These are phyloP conservation scores for Lasioglossum albipes DNA, from an alignment of 1,140 invertebrate species.

Conservation along the genomic window DNA sequence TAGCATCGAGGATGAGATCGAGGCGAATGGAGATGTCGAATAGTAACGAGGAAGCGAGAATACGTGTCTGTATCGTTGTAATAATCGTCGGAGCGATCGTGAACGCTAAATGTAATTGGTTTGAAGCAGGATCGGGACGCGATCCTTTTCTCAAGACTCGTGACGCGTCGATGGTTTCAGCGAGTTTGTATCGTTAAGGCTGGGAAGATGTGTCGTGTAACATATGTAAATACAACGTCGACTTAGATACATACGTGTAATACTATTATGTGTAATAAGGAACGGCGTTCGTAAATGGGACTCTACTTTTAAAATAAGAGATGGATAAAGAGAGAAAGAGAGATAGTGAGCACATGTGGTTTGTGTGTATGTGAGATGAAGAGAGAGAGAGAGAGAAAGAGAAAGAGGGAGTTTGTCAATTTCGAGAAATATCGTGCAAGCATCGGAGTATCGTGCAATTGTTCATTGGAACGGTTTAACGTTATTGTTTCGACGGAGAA, in stretches of 20 bases:
- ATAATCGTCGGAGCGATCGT: not conserved
- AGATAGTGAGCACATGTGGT: not conserved
- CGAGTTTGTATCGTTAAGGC: not conserved
- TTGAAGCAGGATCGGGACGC: not conserved
- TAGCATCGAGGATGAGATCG: no score
- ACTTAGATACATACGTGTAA: conserved; percentile 14
- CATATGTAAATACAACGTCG: conserved; percentile 46
- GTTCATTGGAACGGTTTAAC: conserved; percentile 2
- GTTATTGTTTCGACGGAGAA: not conserved
- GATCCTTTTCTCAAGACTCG: not conserved
- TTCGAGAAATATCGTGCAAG: not conserved
- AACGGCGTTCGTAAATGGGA: not conserved
- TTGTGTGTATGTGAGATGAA: not conserved
- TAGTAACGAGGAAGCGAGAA: no score
- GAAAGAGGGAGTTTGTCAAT: not conserved
- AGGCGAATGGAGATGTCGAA: no score
- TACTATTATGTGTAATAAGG: conserved; percentile 22
- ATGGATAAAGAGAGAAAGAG: not conserved
- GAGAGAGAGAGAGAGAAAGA: not conserved
- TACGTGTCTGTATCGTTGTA: not conserved
- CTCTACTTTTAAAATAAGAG: conserved; percentile 1
- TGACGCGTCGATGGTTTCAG: not conserved
- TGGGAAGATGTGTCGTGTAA: conserved; percentile 24
- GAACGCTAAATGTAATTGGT: no score
- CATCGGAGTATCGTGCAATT: not conserved